phyloP scores from a whole-genome alignment of 2,797 vertebrate genomes.

The Onychomys leucogaster region DNA sequence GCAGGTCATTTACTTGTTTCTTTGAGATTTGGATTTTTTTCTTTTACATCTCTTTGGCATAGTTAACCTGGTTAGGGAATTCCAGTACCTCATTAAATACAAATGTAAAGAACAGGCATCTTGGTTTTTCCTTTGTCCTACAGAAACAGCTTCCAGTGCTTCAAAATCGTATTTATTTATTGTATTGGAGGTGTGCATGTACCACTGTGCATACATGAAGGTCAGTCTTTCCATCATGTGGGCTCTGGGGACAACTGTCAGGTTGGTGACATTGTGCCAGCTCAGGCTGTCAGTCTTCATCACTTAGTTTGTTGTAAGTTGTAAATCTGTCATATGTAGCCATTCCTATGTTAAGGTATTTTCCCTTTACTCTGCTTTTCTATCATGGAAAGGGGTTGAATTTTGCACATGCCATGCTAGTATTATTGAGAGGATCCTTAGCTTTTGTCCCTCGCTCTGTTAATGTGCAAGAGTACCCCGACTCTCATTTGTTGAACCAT shows the following conservation, averaged over 20 bases:
- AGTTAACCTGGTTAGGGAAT: neutral
- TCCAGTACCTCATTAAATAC: neutral
- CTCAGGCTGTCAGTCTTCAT: neutral
- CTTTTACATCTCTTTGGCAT: neutral
- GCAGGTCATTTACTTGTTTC: neutral
- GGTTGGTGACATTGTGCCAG: neutral
- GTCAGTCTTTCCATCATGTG: neutral
- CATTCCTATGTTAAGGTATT: neutral
- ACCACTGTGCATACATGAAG: neutral
- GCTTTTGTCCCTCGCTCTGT: neutral
- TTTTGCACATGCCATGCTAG: neutral
- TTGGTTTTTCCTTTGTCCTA: neutral
- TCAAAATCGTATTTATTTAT: neutral
- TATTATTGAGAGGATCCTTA: neutral
- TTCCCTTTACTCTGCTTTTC: neutral
- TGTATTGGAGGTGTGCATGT: neutral
- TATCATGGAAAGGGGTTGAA: neutral
- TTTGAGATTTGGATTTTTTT: constrained; percentile 37
- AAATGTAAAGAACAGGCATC: neutral
- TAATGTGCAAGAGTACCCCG: neutral
- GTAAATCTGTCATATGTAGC: neutral
- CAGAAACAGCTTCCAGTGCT: neutral
- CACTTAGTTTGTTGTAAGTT: neutral
- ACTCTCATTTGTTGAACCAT: neutral
- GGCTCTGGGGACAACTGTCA: neutral